Evolutionary conservation across 2,888 invertebrate genomes (phyloP), one percentile per base, ranked within the genome.

Genomic region (Nesidiocoris tenuis): DNA sequence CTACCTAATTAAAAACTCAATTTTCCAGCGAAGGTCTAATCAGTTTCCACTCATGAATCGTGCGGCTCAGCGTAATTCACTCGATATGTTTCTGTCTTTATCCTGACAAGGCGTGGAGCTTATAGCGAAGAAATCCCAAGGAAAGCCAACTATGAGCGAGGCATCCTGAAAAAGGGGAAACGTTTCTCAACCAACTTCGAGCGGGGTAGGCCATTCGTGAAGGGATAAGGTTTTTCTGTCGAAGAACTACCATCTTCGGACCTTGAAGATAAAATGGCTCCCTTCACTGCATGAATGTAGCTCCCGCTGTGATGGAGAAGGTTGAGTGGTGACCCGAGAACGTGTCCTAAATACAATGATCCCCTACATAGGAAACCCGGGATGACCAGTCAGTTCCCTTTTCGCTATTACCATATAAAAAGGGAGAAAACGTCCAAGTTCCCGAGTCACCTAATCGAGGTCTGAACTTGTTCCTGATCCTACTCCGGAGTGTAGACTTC

Each of bases 281-380:
- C 3, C 65, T 18, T 39, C 39, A n/a, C 18, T 39, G 67, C 55
- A 67, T 67, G 55, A 56, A 67, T 55, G 55, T 67, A 54, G 24
- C 39, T 12, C 23, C 12, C n/a, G n/a, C 63, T 12, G 21, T 17
- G 67, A 56, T 68, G 67, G 67, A 19, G 21, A 56, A 59, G 59
- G 59, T 5, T 59, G 59, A 39, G 39, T 39, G 39, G 39, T 12
- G 59, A 16, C 7, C 23, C 70, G 59, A 70, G 54, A 70, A 70
- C 70, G 70, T 70, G 70, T 70, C 23, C 61, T 57, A 70, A 70
- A 70, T 70, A 70, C 70, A 70, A 70, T 59, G 61, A 68, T 59
- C 22, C 18, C 70, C 70, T 57, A n/a, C 19, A 19, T 7, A n/a
- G 21, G 21, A 18, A 55, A 56, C 22, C 19, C 70, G 24, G 17